These are phyloP conservation scores for Phrixothrix hirtus DNA, from an alignment of 2,888 invertebrate species.

Conservation along the genomic window DNA sequence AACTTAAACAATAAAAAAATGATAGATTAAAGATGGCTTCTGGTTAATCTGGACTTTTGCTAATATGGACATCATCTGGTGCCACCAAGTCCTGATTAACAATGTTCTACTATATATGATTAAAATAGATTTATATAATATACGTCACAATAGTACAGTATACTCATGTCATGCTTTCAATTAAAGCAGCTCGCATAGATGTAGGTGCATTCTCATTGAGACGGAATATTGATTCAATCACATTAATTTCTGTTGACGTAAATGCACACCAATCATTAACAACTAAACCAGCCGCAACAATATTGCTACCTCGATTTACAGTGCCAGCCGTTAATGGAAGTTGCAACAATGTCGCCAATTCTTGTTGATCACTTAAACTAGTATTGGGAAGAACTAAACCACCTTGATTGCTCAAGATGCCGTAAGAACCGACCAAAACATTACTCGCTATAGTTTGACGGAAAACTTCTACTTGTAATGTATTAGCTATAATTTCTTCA, in stretches of 20 bases:
- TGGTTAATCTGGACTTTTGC: too few relatives aligned
- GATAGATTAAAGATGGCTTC: too few relatives aligned
- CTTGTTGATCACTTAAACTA: constrained; percentile 91
- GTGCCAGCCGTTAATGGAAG: constrained; percentile 97
- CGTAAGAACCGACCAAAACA: constrained; percentile 93
- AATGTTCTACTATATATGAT: too few relatives aligned
- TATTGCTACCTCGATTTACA: constrained; percentile 95
- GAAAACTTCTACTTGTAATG: constrained; percentile 94
- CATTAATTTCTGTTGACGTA: constrained; percentile 95
- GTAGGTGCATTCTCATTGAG: constrained; percentile 88
- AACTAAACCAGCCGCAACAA: constrained; percentile 92
- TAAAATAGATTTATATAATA: too few relatives aligned
- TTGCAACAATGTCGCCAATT: constrained; percentile 93
- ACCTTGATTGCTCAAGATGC: constrained; percentile 92
- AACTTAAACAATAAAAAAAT: too few relatives aligned
- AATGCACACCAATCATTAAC: constrained; percentile 99
- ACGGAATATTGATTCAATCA: constrained; percentile 97
- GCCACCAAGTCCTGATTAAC: too few relatives aligned
- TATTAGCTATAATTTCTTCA: constrained; percentile 92
- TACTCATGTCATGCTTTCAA: too few relatives aligned
- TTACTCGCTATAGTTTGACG: constrained; percentile 94
- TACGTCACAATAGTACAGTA: too few relatives aligned
- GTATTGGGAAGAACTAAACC: constrained; percentile 97
- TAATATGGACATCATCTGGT: too few relatives aligned
- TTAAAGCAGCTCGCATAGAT: constrained; percentile 88